These are phyloP conservation scores for Drosophila greeni DNA, from an alignment of 2,888 invertebrate genomes.

Conservation along the genomic window DNA sequence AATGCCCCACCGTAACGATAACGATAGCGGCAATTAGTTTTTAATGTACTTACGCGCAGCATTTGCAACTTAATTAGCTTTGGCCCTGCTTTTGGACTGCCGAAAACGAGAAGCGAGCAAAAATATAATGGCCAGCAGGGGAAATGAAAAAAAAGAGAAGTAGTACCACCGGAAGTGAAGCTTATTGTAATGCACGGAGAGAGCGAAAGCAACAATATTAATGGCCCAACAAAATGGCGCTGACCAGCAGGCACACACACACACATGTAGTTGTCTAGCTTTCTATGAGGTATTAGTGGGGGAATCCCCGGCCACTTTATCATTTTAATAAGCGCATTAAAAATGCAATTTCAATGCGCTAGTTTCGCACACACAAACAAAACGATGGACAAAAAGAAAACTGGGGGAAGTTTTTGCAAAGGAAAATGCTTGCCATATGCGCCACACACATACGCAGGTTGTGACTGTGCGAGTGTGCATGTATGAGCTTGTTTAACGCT, in stretches of 20 bases:
- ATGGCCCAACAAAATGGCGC: slow-evolving; percentile 51
- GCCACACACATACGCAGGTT: slow-evolving; percentile 1
- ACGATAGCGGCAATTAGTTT: slow-evolving; percentile 61
- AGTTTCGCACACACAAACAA: slow-evolving; percentile 44
- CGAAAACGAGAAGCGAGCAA: slow-evolving; percentile 16
- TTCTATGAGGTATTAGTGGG: slow-evolving; percentile 32
- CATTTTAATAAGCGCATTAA: slow-evolving; percentile 51
- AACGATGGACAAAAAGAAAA: slow-evolving; percentile 12
- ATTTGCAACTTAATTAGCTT: slow-evolving; percentile 69
- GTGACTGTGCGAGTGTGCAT: slow-evolving; percentile 15
- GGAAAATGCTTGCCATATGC: slow-evolving; percentile 35
- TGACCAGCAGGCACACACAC: slow-evolving; percentile 24
- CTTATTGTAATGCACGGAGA: slow-evolving; percentile 51
- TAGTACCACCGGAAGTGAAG: slow-evolving; percentile 7
- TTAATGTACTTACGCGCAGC: slow-evolving; percentile 56
- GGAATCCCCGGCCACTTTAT: slow-evolving; percentile 45
- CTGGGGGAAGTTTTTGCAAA: slow-evolving; percentile 3
- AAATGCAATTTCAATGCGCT: slow-evolving; percentile 52
- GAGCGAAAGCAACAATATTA: slow-evolving; percentile 35
- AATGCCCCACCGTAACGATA: slow-evolving; percentile 44
- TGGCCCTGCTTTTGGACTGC: slow-evolving; percentile 16
- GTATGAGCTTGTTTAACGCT: slow-evolving; percentile 36
- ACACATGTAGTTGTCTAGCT: slow-evolving; percentile 19
- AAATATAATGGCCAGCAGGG: slow-evolving; percentile 12
- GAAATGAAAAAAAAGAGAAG: background rate